Conservation (phyloP, 2,113 vertebrate genomes). For the Vombatus ursinus region DNA sequence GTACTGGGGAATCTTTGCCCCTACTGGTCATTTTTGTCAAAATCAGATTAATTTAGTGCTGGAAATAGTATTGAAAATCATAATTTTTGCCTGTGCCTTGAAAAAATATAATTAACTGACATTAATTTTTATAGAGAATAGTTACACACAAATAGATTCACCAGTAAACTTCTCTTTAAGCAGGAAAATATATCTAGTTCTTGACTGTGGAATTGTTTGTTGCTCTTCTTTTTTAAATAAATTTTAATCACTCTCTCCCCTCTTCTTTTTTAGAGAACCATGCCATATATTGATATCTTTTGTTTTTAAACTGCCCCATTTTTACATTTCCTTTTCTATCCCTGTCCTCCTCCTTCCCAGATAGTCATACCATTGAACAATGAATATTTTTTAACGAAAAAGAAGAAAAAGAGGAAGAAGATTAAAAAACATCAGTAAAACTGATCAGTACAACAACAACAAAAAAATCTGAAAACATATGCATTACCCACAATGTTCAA, state of each 20-base stretch:
- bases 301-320: too few species aligned
- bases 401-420: too few species aligned
- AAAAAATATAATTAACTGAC: not conserved
- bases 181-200: not conserved
- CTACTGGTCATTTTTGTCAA: slow-evolving; percentile 5
- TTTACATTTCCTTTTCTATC: too few species aligned
- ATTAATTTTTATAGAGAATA: slow-evolving; percentile 12
- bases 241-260: not conserved
- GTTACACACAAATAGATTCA: not conserved
- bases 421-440: too few species aligned
- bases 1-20: not conserved
- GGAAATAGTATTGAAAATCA: not conserved
- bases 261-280: too few species aligned
- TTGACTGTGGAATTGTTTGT: not conserved
- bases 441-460: too few species aligned
- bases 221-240: not conserved
- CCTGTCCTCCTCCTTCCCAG: too few species aligned
- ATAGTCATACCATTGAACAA: too few species aligned
- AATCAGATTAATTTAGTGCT: not conserved
- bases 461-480: too few species aligned
- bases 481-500: too few species aligned
- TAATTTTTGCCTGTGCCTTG: not conserved
- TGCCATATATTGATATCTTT: too few species aligned
- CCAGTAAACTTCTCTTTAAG: not conserved
- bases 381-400: too few species aligned